Conservation (phyloP, 2,888 invertebrate genomes). For the Drosophila trichaetosa region DNA sequence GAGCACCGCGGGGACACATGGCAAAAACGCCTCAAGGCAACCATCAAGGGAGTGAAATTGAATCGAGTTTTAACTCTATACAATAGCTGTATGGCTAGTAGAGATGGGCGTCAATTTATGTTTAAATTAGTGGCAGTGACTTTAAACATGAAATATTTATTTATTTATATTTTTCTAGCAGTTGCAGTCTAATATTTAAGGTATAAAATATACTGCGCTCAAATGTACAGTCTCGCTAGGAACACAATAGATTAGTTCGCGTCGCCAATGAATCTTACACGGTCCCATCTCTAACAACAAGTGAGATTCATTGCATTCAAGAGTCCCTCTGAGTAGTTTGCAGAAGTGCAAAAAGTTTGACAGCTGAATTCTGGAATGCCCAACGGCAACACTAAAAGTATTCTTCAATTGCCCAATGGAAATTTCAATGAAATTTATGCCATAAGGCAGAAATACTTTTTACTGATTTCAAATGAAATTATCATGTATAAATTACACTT, state of each 20-base stretch:
- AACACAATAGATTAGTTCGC: not conserved
- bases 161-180: not conserved
- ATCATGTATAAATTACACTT: not conserved
- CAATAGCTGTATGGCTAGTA: constrained; percentile 28
- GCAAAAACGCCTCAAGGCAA: constrained; percentile 56
- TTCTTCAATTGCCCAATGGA: constrained; percentile 61
- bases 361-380: constrained; percentile 62
- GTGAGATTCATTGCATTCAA: constrained; percentile 25
- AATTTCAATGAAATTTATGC: constrained; percentile 57
- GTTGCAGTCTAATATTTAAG: not conserved
- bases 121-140: not conserved
- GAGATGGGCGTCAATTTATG: constrained; percentile 8
- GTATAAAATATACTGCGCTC: not conserved
- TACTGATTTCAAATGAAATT: constrained; percentile 30
- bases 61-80: constrained; percentile 46
- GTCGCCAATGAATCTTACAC: not conserved
- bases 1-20: constrained; percentile 57
- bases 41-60: constrained; percentile 55
- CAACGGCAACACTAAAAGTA: constrained; percentile 54
- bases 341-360: constrained; percentile 56
- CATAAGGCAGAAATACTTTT: constrained; percentile 57
- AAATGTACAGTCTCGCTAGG: not conserved
- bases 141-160: not conserved
- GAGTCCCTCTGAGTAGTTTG: constrained; percentile 51
- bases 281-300: constrained; percentile 16